Percentiles rank a stretch among this genome's conserved stretches.
Evolutionary conservation across 1,140 invertebrate genomes (phyloP).

Genomic region (Calephelis virginiensis): DNA sequence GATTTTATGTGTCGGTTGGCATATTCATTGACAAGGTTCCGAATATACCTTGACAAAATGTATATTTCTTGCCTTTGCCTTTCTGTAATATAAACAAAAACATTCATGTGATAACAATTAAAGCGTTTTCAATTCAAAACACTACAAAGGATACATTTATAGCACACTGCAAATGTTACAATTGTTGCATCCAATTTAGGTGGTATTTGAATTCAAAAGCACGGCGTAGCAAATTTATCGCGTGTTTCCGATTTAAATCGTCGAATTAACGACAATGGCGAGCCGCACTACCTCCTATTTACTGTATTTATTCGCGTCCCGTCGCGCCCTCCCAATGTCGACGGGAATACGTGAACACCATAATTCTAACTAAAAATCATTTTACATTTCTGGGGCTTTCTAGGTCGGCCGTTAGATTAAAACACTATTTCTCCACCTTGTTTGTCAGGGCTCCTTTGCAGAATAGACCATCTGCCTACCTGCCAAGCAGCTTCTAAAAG

Average conservation of each 20-base stretch:
- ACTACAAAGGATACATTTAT: conserved; percentile 11
- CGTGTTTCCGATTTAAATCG: conserved; percentile 72
- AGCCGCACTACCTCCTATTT: conserved; percentile 44
- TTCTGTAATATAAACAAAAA: too few relatives aligned
- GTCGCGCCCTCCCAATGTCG: conserved; percentile 29
- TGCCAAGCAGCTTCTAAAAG: too few relatives aligned
- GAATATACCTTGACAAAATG: too few relatives aligned
- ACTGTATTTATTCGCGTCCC: conserved; percentile 51
- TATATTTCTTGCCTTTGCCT: too few relatives aligned
- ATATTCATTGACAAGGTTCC: too few relatives aligned
- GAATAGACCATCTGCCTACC: too few relatives aligned
- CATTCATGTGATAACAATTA: not conserved
- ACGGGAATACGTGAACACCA: conserved; percentile 14
- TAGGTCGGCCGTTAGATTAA: too few relatives aligned
- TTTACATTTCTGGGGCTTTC: too few relatives aligned
- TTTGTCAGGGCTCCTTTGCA: too few relatives aligned
- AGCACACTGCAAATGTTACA: conserved; percentile 30
- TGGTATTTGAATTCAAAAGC: conserved; percentile 59
- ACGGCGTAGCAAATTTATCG: conserved; percentile 65
- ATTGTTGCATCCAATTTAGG: conserved; percentile 41
- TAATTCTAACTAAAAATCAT: conserved; percentile 2
- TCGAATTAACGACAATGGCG: conserved; percentile 62
- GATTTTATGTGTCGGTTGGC: too few relatives aligned
- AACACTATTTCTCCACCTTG: too few relatives aligned
- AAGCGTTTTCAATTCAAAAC: conserved; percentile 13